Conservation (phyloP, 2,888 invertebrate genomes). For the Drosophila mayaguana region DNA sequence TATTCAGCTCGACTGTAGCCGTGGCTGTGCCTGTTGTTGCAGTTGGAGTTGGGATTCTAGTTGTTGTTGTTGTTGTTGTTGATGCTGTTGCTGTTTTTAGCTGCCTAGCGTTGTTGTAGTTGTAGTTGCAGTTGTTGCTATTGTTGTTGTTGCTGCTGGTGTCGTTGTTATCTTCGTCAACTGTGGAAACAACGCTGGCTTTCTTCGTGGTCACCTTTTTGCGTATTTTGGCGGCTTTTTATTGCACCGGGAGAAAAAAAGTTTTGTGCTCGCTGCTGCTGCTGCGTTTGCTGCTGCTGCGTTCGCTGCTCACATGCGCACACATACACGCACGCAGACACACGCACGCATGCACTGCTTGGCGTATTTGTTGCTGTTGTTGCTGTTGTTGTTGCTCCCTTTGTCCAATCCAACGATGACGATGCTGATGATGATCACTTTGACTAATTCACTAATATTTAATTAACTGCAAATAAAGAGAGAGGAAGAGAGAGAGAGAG, state of each 20-base stretch:
- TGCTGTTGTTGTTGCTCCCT: neutral
- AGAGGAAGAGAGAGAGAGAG: neutral
- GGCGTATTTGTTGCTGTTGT: neutral
- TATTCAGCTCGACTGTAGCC: slow-evolving; percentile 29
- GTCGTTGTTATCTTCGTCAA: slow-evolving; percentile 73
- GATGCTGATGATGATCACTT: slow-evolving; percentile 14
- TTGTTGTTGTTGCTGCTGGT: slow-evolving; percentile 44
- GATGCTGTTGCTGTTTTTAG: slow-evolving; percentile 35
- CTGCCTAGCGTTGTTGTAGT: slow-evolving; percentile 62
- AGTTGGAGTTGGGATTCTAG: slow-evolving; percentile 16
- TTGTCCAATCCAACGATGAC: neutral
- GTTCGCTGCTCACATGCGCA: slow-evolving; percentile 3
- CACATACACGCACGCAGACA: slow-evolving; percentile 15
- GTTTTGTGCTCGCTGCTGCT: slow-evolving; percentile 3
- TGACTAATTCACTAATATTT: slow-evolving; percentile 27
- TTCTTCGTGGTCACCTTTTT: slow-evolving; percentile 76
- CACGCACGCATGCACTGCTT: slow-evolving; percentile 15
- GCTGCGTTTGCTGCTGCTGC: neutral
- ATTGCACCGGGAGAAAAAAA: slow-evolving; percentile 41
- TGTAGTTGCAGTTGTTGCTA: slow-evolving; percentile 43
- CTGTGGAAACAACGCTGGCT: slow-evolving; percentile 72
- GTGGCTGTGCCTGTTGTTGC: slow-evolving; percentile 21
- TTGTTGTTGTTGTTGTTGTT: slow-evolving; percentile 41
- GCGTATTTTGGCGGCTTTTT: slow-evolving; percentile 76
- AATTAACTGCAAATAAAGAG: slow-evolving; percentile 26